Evolutionary conservation across 2,888 invertebrate genomes (phyloP).

Genomic region (Plusia festucae): DNA sequence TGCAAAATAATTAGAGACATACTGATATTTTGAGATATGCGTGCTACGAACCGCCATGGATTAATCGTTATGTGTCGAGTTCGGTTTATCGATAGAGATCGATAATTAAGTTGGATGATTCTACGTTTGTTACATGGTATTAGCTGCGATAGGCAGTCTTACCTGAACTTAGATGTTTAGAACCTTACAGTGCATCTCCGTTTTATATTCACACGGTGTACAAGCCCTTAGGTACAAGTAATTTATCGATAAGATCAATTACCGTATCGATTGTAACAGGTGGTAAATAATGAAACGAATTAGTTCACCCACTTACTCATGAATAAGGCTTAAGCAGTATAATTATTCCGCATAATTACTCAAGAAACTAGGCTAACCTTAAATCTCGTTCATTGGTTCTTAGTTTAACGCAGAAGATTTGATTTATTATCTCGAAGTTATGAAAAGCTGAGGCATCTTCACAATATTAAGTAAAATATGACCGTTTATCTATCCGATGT

Average conservation of each 20-base stretch:
- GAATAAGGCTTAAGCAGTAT: conserved; percentile 28
- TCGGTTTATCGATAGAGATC: neutral
- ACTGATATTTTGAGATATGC: neutral
- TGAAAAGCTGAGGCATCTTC: neutral
- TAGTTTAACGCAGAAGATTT: neutral
- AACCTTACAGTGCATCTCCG: neutral
- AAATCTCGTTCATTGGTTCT: neutral
- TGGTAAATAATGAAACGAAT: conserved; percentile 24
- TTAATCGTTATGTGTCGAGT: neutral
- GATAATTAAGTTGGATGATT: neutral
- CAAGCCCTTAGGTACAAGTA: conserved; percentile 3
- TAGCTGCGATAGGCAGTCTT: neutral
- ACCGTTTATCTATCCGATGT: too few species aligned
- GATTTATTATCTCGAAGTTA: conserved; percentile 1
- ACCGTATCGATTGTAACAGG: conserved; percentile 32
- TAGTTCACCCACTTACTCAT: conserved; percentile 33
- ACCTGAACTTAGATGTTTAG: neutral
- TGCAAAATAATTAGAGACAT: neutral
- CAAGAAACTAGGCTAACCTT: conserved; percentile 40
- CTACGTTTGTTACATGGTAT: neutral
- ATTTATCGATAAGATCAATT: conserved; percentile 23
- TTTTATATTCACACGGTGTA: neutral
- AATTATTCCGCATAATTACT: conserved; percentile 49
- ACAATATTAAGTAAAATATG: too few species aligned
- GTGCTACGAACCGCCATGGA: neutral